These are phyloP conservation scores for Myotis myotis DNA, from an alignment of 2,797 vertebrate genomes.

Conservation along the genomic window DNA sequence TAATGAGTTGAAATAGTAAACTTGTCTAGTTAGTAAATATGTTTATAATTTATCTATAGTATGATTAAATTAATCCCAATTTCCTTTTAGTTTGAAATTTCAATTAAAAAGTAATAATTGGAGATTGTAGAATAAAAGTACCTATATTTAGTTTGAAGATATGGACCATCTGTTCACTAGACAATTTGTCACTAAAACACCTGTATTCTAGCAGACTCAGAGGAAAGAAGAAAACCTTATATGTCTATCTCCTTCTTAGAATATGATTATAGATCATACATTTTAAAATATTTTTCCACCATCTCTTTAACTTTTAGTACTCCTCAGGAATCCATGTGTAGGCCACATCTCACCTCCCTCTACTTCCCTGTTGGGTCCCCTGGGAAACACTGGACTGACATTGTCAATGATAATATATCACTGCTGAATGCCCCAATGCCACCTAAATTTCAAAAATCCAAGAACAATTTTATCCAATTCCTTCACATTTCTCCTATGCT, in stretches of 20 bases:
- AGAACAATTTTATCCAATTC: neutral
- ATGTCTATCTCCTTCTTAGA: neutral
- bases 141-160: neutral
- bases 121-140: neutral
- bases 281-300: neutral
- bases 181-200: neutral
- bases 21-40: neutral
- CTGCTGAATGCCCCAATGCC: neutral
- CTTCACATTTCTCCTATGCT: neutral
- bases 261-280: neutral
- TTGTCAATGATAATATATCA: neutral
- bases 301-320: neutral
- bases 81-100: slow-evolving; percentile 2
- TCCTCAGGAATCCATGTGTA: neutral
- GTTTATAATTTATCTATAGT: neutral
- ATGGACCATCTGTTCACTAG: neutral
- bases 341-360: neutral
- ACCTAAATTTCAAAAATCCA: neutral
- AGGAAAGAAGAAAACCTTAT: neutral
- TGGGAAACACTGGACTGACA: neutral
- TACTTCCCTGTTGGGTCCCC: neutral
- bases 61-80: neutral
- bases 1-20: slow-evolving; percentile 1
- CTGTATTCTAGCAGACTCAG: neutral
- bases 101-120: neutral